Base-by-base conservation (phyloP, 2,797 vertebrate species). In the Artibeus jamaicensis region DNA sequence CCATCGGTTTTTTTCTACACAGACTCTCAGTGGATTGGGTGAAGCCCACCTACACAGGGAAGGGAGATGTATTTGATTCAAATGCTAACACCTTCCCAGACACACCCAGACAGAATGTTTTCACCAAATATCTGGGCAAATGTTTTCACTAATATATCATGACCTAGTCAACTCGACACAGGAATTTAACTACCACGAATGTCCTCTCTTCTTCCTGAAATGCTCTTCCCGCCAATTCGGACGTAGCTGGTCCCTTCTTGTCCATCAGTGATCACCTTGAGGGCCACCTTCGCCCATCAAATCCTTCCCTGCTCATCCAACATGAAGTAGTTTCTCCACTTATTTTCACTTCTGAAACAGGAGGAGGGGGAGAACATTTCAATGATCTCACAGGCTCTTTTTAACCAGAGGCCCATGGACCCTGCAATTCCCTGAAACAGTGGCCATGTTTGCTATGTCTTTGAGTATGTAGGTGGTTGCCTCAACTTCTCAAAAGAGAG, bases 81-180 rank as follows among this genome's bases (percentile, higher is more conserved):
- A 34, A 50, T 24, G 29, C 70, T 70, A 15, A 37, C 70, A 19
- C 59, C 21, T 6, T 68, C 22, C 16, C 14, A 88, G 42, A 77
- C 11, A 37, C 50, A n/a, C 70, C 48, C 19, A 50, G 50, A 77
- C 37, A 84, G 73, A 34, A 16, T 6, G 34, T 34, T 62, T 68
- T 50, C 50, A 37, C 42, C 2, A 55, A 37, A 1, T 37, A 55
- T 65, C 11, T 65, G 53, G 46, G 29, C 34, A 73, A n/a, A n/a
- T n/a, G n/a, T n/a, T n/a, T n/a, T n/a, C n/a, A 6, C 65, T 26
- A 50, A 5, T 19, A 4, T 0, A 50, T 16, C 6, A n/a, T 6
- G 70, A 53, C 50, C 12, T 32, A 26, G 39, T 77, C 24, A 59
- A 26, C 50, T 26, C 24, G 22, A 77, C 42, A 3, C 34, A 46